phyloP scores from a whole-genome alignment of 2,113 vertebrate genomes.

The Felis chaus region DNA sequence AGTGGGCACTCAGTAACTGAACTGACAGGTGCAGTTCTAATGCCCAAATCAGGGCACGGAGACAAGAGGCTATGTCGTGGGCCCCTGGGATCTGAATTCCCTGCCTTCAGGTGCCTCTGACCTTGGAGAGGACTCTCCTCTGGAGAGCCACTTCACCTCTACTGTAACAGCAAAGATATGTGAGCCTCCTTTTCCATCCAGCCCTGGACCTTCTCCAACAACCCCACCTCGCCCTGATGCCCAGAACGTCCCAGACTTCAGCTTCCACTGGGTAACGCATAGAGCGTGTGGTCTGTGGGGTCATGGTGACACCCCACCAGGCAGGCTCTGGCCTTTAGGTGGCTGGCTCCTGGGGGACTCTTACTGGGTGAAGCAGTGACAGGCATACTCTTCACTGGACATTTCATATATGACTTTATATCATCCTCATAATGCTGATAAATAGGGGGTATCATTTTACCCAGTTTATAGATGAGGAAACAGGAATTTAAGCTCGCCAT shows the following conservation, averaged over 20 bases:
- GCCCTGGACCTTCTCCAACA: background rate
- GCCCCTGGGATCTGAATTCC: background rate
- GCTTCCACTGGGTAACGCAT: background rate
- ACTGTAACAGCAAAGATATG: background rate
- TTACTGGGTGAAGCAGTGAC: background rate
- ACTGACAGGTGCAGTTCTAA: background rate
- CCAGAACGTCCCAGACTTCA: background rate
- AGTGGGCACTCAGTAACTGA: background rate
- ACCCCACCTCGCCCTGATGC: background rate
- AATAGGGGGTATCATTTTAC: background rate
- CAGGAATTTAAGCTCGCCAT: background rate
- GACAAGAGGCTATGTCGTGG: background rate
- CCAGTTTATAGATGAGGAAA: background rate
- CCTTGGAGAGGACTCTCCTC: background rate
- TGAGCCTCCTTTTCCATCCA: too few relatives aligned
- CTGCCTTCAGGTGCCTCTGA: too few relatives aligned
- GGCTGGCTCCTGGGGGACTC: background rate
- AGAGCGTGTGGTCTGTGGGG: background rate
- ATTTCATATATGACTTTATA: background rate
- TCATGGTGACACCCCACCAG: background rate
- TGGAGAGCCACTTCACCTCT: background rate
- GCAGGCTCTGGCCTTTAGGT: background rate
- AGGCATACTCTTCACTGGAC: too few relatives aligned
- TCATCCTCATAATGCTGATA: background rate
- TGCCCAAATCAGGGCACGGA: background rate